Base-by-base conservation (phyloP, 2,113 vertebrate genomes). In the Percina caprodes region DNA sequence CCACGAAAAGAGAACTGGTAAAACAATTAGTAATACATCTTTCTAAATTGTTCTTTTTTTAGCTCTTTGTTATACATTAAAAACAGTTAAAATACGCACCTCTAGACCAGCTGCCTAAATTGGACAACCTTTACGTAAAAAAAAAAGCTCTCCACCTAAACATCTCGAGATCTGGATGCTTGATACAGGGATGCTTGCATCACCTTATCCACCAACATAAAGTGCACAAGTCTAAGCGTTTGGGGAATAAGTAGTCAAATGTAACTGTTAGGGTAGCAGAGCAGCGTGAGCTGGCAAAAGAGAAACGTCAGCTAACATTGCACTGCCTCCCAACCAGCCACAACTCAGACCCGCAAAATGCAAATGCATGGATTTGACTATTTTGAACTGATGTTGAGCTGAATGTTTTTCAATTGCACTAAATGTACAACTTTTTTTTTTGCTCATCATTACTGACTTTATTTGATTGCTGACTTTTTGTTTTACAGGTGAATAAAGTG, bases 271-370 rank as follows among this genome's bases (percentile, higher is more conserved):
- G 88, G 94, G 94, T 86, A 96, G 95, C 96, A 95, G 96, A 86
- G 87, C 85, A 90, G 69, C 84, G 90, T 92, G 81, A 93, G 89
- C 92, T 88, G 91, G 52, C 70, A 19, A 70, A 6, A 81, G 77
- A 81, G 77, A 84, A 52, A 92, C 93, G 91, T 94, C 96, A 97
- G 96, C 96, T 97, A 98, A 97, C 96, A 95, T 91, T 94, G 94
- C 97, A 98, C 96, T 98, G 97, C 97, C 97, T 83, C 77, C 94
- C 89, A 87, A 86, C 95, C 94, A 89, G 95, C 93, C 94, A 84
- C 90, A 59, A 6, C 56, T 33, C 54, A 11, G 33, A 45, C 49
- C 48, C 9, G 4, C 59, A 26, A 14, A 8, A 56, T 71, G 63
- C 61, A 82, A 75, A 84, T 60, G 7, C 1, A 0, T 6, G 14